phyloP scores from a whole-genome alignment of 2,113 vertebrate species.

The Rousettus leschenaultii region DNA sequence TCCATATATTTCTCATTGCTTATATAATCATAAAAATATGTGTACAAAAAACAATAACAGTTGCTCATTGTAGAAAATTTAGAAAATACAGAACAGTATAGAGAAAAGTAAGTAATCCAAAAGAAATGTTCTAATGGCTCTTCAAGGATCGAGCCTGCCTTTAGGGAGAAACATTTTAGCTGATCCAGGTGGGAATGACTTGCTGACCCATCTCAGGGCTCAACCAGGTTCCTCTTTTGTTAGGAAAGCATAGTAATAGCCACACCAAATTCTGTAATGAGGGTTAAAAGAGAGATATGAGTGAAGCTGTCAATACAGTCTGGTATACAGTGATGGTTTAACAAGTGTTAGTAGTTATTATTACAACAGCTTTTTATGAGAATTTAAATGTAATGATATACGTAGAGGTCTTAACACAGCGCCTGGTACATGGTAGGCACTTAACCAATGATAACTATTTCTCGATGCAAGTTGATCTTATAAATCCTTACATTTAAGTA shows the following conservation, averaged over 20 bases:
- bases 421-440: neutral
- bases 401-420: neutral
- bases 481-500: neutral
- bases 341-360: neutral
- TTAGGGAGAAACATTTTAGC: neutral
- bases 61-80: neutral
- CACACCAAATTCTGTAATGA: neutral
- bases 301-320: neutral
- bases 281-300: neutral
- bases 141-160: neutral
- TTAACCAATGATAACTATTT: constrained; percentile 12
- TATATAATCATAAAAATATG: neutral
- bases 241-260: neutral
- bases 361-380: neutral
- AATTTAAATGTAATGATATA: constrained; percentile 16
- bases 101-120: neutral
- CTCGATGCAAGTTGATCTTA: neutral
- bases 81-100: neutral
- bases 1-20: neutral
- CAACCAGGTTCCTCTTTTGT: neutral
- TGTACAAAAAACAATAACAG: neutral
- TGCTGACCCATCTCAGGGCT: neutral
- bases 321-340: neutral
- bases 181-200: neutral
- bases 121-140: neutral